Evolutionary conservation across 2,888 invertebrate genomes (phyloP), one percentile per base, ranked within the genome.

Genomic region (Parnassius smintheus): DNA sequence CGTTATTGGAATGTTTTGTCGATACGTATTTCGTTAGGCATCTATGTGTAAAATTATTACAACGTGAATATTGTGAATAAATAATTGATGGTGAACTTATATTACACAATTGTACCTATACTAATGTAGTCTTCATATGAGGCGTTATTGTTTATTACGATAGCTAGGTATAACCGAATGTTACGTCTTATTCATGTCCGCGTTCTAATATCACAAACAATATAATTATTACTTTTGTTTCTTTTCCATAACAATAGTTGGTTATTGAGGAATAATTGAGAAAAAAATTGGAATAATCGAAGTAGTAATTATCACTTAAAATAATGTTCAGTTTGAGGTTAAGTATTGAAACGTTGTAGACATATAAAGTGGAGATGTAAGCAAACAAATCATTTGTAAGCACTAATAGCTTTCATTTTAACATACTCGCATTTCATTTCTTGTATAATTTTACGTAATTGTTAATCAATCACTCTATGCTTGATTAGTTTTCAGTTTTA

Each of bases 1-100:
- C 81, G 73, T 78, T 85, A 66, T 81, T 83, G 86, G 85, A 89
- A 89, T 91, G 91, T 91, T 91, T 91, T 88, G 88, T 91, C 91
- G 89, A 91, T 91, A 91, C 86, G 86, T 90, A 91, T 90, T 90
- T 89, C 80, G 77, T 83, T 76, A 80, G 72, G 81, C 85, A 84
- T 80, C 67, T 74, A 70, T 67, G 74, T 81, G 76, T 81, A 77
- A 74, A 22, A 64, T 48, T 48, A 77, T 74, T 64, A 80, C 78
- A 75, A 66, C 72, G 64, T 59, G 65, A 72, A 73, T 70, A 72
- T 70, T 74, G 67, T 67, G 60, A 69, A 62, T 68, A 70, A 71
- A 71, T 73, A 62, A 53, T 60, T 49, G 45, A 62, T 65, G 66
- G 70, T 71, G 66, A 70, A 49, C 25, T 61, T 67, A 66, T 44